A percentile compares a stretch with the other conserved stretches of the same genome.
phyloP scores from a whole-genome alignment of 2,797 vertebrate species.

The Toxotes lorentzi region DNA sequence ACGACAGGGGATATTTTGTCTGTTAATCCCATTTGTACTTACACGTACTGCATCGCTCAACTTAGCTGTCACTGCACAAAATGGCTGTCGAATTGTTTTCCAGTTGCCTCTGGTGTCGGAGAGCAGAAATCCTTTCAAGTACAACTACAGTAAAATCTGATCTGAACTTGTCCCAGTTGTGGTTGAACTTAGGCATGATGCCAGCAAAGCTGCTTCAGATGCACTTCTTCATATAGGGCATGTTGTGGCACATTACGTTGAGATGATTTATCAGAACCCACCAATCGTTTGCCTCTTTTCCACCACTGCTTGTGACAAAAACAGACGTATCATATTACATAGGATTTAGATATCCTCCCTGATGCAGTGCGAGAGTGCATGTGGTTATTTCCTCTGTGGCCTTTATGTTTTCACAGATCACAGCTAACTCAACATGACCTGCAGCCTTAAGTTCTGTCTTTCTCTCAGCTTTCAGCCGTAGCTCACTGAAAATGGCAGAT shows the following conservation, averaged over 20 bases:
- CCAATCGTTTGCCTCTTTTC: slow-evolving; percentile 26
- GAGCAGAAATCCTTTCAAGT: not conserved
- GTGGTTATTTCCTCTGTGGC: not conserved
- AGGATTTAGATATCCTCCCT: slow-evolving; percentile 1
- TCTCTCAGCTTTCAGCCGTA: slow-evolving; percentile 21
- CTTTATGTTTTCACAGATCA: not conserved
- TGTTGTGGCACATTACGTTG: slow-evolving; percentile 33
- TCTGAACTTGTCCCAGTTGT: slow-evolving; percentile 9
- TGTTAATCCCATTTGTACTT: not conserved
- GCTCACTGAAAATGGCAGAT: not conserved
- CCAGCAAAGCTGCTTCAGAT: slow-evolving; percentile 8
- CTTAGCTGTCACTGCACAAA: not conserved
- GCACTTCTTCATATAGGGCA: not conserved
- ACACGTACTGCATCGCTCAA: not conserved
- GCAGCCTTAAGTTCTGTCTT: slow-evolving; percentile 13
- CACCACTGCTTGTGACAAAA: slow-evolving; percentile 5
- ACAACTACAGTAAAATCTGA: not conserved
- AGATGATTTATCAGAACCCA: slow-evolving; percentile 20
- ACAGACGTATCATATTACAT: slow-evolving; percentile 10
- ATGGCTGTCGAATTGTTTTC: not conserved
- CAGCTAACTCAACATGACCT: not conserved
- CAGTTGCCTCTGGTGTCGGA: not conserved
- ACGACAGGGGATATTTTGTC: too few relatives aligned
- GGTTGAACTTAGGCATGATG: not conserved
- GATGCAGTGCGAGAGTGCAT: not conserved